Evolutionary conservation across 2,113 vertebrate genomes (phyloP), one percentile per base, ranked within the genome.

Genomic region (Amazona guildingii): DNA sequence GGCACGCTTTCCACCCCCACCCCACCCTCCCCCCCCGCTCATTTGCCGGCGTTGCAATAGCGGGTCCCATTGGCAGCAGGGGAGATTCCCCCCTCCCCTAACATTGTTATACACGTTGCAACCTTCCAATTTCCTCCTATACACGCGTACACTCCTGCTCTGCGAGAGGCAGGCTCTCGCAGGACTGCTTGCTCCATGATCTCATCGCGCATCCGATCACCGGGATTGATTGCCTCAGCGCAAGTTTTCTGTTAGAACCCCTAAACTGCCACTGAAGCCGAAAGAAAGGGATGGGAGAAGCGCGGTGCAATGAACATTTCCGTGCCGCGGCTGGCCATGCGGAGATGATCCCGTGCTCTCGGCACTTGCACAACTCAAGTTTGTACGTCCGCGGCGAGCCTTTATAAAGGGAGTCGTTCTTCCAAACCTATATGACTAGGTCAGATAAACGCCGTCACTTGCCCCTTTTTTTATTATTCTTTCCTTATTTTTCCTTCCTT

Each of bases 401-500:
- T 51, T 83, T 55, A 37, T 73, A 48, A 89, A 85, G 57, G 35
- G 95, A 97, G 86, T 62, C 41, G 21, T 84, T 97, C 77, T 39
- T 7, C 88, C 88, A 69, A 84, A 81, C 39, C 14, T 76, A 87
- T 92, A 95, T 69, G 90, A 79, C 68, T 11, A 79, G 95, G 93
- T 97, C 94, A 94, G 92, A 95, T 66, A 95, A 95, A 94, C 78
- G 86, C 55, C 86, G 87, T 79, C 72, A 46, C 80, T 57, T 91
- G 88, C 27, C 39, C 90, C 81, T 14, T 78, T 10, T 31, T 35
- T 12, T 15, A 29, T 27, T 18, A 7, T 10, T 33, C 27, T 13
- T 7, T 21, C 33, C 57, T 20, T 19, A 27, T 33, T 46, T n/a
- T n/a, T 33, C 23, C 29, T 25, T 16, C 7, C 31, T 70, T 59